Evolutionary conservation across 2,888 invertebrate genomes (phyloP), one percentile per base, ranked within the genome.

Genomic region (Agrochola lychnidis): DNA sequence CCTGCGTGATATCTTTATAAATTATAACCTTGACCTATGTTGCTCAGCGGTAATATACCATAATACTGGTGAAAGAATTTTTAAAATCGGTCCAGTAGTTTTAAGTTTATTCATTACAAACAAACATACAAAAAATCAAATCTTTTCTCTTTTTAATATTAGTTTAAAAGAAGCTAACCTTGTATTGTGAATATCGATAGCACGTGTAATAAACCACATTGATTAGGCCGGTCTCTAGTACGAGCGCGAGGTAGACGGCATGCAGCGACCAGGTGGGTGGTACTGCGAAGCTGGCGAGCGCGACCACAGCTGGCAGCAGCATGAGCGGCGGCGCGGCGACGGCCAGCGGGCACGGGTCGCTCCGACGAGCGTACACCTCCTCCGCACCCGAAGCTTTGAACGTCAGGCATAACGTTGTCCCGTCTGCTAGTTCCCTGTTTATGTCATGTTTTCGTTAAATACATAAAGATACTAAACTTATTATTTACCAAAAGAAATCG

Each of bases 381-480:
- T 97, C 97, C 61, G 93, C 93, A 16, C 92, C 94, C 73, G 85
- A 79, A 16, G 92, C 91, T 85, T 94, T 94, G 92, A 96, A 97
- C 79, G 94, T 95, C 88, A 95, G 91, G 90, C 95, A 96, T 10
- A 94, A 80, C 62, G 94, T 96, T 59, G 95, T 96, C 59, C 93
- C 95, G 70, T 96, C 94, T 67, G 94, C 95, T 80, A 97, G 88
- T 83, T 97, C 96, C 91, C 97, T 97, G 81, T 61, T 74, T 36
- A 51, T 66, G 10, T 66, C 30, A 59, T n/a, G 1, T 45, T 36
- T 67, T 19, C 14, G 48, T 77, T 70, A 45, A 63, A 42, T 42
- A 70, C 14, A 64, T 22, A 57, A 4, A 42, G 25, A 53, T n/a
- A 61, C 2, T 2, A 36, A 40, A 22, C 25, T 45, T 16, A 30